Percentiles rank a stretch among this genome's conserved stretches.
phyloP scores from a whole-genome alignment of 2,113 vertebrate species.

The Kryptolebias marmoratus region DNA sequence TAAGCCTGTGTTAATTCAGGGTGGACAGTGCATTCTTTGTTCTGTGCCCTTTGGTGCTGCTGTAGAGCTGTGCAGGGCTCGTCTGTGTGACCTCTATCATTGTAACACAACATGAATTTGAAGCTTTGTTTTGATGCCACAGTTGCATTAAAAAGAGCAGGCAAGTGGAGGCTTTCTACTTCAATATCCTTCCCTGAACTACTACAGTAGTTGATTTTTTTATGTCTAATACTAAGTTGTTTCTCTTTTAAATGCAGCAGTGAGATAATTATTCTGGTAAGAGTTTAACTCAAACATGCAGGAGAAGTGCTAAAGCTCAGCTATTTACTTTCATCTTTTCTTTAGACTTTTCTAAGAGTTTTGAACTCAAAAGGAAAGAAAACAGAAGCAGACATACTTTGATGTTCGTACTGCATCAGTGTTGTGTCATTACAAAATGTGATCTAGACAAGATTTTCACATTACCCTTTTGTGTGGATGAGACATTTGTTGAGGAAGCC shows the following conservation, averaged over 20 bases:
- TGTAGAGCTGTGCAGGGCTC: slow-evolving; percentile 62
- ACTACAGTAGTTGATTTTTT: slow-evolving; percentile 55
- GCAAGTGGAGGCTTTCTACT: slow-evolving; percentile 41
- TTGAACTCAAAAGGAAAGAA: slow-evolving; percentile 60
- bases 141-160: slow-evolving; percentile 53
- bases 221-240: slow-evolving; percentile 78
- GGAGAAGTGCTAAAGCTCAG: slow-evolving; percentile 67
- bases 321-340: slow-evolving; percentile 60
- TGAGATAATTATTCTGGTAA: slow-evolving; percentile 67
- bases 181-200: slow-evolving; percentile 49
- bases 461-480: slow-evolving; percentile 62
- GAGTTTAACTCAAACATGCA: slow-evolving; percentile 69
- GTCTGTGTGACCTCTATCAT: slow-evolving; percentile 77
- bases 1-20: slow-evolving; percentile 80
- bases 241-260: slow-evolving; percentile 61
- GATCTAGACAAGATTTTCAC: slow-evolving; percentile 71
- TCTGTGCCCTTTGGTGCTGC: slow-evolving; percentile 75
- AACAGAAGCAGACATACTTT: slow-evolving; percentile 57
- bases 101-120: slow-evolving; percentile 74
- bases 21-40: slow-evolving; percentile 78
- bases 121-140: slow-evolving; percentile 76
- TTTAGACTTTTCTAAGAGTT: slow-evolving; percentile 43
- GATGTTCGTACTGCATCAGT: slow-evolving; percentile 63
- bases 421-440: slow-evolving; percentile 62
- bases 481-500: slow-evolving; percentile 74